Conservation (phyloP, 2,888 invertebrate species). For the Cheilosia grossa region DNA sequence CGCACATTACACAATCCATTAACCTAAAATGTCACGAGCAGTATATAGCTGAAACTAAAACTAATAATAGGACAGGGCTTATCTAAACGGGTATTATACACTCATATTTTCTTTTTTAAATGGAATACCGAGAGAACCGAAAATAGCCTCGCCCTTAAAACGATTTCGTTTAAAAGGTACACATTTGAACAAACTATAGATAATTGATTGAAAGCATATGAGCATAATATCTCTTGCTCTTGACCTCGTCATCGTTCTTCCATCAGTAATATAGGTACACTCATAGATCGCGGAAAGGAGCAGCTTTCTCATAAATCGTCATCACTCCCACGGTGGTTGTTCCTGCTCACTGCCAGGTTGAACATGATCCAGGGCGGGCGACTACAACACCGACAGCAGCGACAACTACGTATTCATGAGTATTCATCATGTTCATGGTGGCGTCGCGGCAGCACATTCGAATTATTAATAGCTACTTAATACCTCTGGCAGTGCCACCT, state of each 20-base stretch:
- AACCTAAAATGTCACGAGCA: conserved; percentile 27
- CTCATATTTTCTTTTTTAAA: neutral
- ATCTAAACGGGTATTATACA: conserved; percentile 1
- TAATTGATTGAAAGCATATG: conserved; percentile 59
- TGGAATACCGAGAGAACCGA: neutral
- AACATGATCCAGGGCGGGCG: conserved; percentile 34
- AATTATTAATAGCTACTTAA: conserved; percentile 71
- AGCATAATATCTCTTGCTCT: conserved; percentile 40
- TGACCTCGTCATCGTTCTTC: conserved; percentile 48
- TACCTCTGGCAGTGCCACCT: conserved; percentile 43
- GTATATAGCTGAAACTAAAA: conserved; percentile 5
- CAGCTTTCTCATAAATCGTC: conserved; percentile 65
- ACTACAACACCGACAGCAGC: conserved; percentile 8
- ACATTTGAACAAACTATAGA: conserved; percentile 43
- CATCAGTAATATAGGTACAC: conserved; percentile 20
- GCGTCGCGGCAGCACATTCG: conserved; percentile 24
- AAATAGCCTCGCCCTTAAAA: conserved; percentile 9
- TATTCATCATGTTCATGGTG: conserved; percentile 29
- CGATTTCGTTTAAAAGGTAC: conserved; percentile 37
- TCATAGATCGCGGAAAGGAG: conserved; percentile 49
- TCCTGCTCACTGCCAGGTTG: conserved; percentile 49
- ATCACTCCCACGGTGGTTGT: conserved; percentile 44
- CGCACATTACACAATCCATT: conserved; percentile 38
- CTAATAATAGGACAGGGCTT: conserved; percentile 19
- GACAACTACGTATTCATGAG: conserved; percentile 24